Base-by-base conservation (phyloP, 2,113 vertebrate species). In the Oncorhynchus keta region DNA sequence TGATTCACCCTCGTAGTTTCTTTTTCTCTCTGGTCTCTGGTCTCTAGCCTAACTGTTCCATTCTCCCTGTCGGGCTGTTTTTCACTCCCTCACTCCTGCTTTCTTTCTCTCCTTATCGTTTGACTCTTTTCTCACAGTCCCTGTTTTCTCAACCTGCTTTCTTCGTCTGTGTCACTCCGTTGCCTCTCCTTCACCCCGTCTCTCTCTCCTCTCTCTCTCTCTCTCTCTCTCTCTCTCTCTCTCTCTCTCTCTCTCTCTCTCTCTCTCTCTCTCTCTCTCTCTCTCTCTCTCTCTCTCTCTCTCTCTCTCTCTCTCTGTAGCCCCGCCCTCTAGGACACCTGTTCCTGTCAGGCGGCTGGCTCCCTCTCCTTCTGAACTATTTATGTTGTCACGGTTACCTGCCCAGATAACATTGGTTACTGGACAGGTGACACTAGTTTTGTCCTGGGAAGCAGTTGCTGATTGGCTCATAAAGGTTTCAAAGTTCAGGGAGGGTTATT, bases 351-450 rank as follows among this genome's bases (percentile, higher is more conserved):
- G 68, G 73, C 75, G 68, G 55, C 79, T 76, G 6, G 35, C 75
- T 71, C 61, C 20, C 20, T 81, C 70, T 87, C 73, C 78, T 61
- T 83, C 80, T 84, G 48, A 85, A 77, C 83, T 73, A 86, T 84
- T 90, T 65, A 85, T 77, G 48, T 81, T 28, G 80, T 79, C 71
- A 77, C 75, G 7, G 85, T 73, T 85, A 91, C 89, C 84, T 83
- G 83, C 72, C 72, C 74, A 22, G 20, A 9, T 3, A 22, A 24
- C 59, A 0, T 9, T 5, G 9, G 18, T 62, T 79, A 88, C 91
- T 87, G 89, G 89, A 82, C 71, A 70, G 88, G 65, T 93, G 91
- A 88, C 92, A 79, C 20, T 7, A 3, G 51, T 55, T 14, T 30
- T 49, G 79, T 79, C 75, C 68, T 35, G 74, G 73, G 62, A 81